Base-by-base conservation (phyloP, 2,113 vertebrate genomes). In the Tricholaema leucomelas region DNA sequence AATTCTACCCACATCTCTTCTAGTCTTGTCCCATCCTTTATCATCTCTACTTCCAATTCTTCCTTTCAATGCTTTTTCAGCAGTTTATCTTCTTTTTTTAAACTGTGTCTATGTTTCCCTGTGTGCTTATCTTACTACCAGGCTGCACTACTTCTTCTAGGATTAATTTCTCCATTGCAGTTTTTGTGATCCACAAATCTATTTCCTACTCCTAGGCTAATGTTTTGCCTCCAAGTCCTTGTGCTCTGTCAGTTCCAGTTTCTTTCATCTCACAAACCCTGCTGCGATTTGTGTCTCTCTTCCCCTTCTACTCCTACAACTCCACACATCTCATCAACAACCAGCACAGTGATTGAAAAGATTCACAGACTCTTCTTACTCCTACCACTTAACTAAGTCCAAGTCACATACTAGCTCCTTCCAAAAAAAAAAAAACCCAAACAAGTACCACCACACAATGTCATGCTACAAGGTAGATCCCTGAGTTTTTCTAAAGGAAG, bases 81-180 rank as follows among this genome's bases (percentile, higher is more conserved):
- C 77, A 42, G 16, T 44, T 91, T 77, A 70, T 67, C 89, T 86
- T 88, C 54, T 17, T 56, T 84, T 91, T 85, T 80, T 48, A 90
- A 90, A 69, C 36, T 0, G 1, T 82, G 46, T 64, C 77, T 81
- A 40, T 38, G 31, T 55, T 87, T 79, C 72, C 27, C 52, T 73
- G 28, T 17, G 4, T 36, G 33, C 46, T 66, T 74, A 80, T 9
- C n/a, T n/a, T 73, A 66, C 69, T 73, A 70, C 15, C 46, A 85
- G 31, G 60, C 64, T 70, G 46, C 56, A 61, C 13, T 42, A 23
- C 46, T 76, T 64, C 46, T 76, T 64, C 14, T 17, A 61, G n/a
- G 40, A 81, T 61, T 69, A 44, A 79, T 35, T 84, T 72, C 77
- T 78, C 54, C 65, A 75, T 16, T 79, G 79, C 77, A 81, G 19